Evolutionary conservation across 2,113 vertebrate species (phyloP), one percentile per base, ranked within the genome.

Genomic region (Sitta europaea): DNA sequence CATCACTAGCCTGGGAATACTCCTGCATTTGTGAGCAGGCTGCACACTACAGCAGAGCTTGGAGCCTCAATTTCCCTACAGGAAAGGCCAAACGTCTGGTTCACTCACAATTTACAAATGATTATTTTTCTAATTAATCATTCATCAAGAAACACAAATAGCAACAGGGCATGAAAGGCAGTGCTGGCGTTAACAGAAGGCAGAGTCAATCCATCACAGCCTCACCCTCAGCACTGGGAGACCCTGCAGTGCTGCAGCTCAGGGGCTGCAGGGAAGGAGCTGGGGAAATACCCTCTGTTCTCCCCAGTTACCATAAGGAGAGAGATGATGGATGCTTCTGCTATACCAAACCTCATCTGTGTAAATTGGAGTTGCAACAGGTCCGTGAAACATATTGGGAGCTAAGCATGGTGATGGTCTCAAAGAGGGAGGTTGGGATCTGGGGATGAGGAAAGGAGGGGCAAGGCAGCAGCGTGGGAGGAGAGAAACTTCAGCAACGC

Each of bases 81-180:
- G 98, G 96, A 97, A 96, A 96, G 97, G 97, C 97, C 97, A 97
- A 98, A 97, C 43, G 98, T 98, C 98, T 97, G 95, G 96, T 98
- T 98, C 96, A 96, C 97, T 97, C 97, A 96, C 97, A 97, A 97
- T 97, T 97, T 97, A 97, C 97, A 98, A 98, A 97, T 97, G 94
- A 98, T 98, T 96, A 98, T 98, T 98, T 98, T 98, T 98, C 96
- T 98, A 98, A 99, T 98, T 98, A 98, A 98, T 98, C 98, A 98
- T 98, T 98, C 98, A 99, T 98, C 96, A 98, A 97, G 97, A 98
- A 98, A 94, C 96, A 97, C 97, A 98, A 98, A 97, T 11, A 93
- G 97, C 90, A 97, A 98, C 93, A 94, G 97, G 94, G 97, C 97
- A 93, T 96, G 96, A 97, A 95, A 97, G 93, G 94, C 74, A 92